Percentiles rank a stretch among this genome's conserved stretches.
Evolutionary conservation across 2,888 invertebrate species (phyloP).

Genomic region (Ferrisia virgata): DNA sequence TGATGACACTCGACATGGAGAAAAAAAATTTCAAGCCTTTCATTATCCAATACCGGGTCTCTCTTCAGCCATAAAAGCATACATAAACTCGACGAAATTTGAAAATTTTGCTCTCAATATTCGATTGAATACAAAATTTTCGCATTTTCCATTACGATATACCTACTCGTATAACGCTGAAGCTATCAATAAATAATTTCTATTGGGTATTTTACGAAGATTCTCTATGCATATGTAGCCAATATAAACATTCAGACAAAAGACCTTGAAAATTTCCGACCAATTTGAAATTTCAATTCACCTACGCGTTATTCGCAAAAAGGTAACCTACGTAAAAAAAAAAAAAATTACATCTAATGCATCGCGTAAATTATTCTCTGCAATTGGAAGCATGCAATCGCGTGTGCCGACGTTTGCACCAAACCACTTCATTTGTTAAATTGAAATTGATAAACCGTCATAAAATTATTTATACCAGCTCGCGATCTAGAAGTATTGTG

Average conservation of each 20-base stretch:
- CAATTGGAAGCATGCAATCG: slow-evolving; percentile 2
- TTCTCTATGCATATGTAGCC: not conserved
- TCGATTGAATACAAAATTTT: not conserved
- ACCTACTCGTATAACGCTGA: not conserved
- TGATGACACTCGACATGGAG: too few species aligned
- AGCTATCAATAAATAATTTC: not conserved
- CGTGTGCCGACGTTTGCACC: not conserved
- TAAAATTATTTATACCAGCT: not conserved
- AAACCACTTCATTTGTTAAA: too few species aligned
- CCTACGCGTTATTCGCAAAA: not conserved
- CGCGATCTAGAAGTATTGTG: not conserved
- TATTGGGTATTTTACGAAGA: not conserved
- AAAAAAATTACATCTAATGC: not conserved
- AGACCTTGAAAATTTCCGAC: not conserved
- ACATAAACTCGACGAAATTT: not conserved
- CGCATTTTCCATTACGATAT: not conserved
- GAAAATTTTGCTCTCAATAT: not conserved
- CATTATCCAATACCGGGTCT: not conserved
- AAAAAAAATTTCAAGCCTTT: too few species aligned
- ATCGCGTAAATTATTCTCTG: not conserved
- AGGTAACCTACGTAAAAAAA: not conserved
- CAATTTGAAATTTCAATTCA: not conserved
- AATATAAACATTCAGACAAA: not conserved
- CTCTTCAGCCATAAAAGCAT: not conserved
- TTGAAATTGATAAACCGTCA: not conserved